These are phyloP conservation scores for Norana najaformis DNA, from an alignment of 2,888 invertebrate genomes.

Conservation along the genomic window DNA sequence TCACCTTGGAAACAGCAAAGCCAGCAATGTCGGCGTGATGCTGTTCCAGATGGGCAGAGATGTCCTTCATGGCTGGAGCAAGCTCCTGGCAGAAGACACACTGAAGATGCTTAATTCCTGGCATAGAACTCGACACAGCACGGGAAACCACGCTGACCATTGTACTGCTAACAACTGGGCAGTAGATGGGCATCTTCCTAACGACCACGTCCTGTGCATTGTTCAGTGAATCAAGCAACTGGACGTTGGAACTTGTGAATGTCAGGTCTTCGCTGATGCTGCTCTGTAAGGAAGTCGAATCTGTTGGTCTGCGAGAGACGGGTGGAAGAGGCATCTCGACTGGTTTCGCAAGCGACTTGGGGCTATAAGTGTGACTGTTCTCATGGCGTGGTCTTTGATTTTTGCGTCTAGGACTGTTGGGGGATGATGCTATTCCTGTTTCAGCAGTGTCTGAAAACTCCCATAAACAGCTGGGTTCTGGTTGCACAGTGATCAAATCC, in stretches of 20 bases:
- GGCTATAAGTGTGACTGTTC: neutral
- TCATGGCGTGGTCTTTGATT: neutral
- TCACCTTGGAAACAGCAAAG: neutral
- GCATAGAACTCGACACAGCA: neutral
- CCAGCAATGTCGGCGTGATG: neutral
- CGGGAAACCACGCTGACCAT: neutral
- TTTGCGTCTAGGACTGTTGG: neutral
- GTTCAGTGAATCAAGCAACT: neutral
- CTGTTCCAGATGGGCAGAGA: neutral
- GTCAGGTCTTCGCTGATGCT: neutral
- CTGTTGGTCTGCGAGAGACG: neutral
- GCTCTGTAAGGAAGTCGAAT: neutral
- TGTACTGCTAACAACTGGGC: neutral
- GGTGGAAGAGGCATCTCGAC: neutral
- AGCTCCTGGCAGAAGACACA: slow-evolving; percentile 2
- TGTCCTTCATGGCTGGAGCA: neutral
- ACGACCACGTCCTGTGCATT: neutral
- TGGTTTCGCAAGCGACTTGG: neutral
- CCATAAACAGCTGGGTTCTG: neutral
- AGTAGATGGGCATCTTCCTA: neutral
- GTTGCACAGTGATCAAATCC: neutral
- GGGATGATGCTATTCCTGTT: neutral
- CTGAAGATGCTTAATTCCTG: neutral
- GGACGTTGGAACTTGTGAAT: neutral
- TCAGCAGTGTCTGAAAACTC: neutral